phyloP scores from a whole-genome alignment of 2,113 vertebrate species.

The Rhabdornis inornatus region DNA sequence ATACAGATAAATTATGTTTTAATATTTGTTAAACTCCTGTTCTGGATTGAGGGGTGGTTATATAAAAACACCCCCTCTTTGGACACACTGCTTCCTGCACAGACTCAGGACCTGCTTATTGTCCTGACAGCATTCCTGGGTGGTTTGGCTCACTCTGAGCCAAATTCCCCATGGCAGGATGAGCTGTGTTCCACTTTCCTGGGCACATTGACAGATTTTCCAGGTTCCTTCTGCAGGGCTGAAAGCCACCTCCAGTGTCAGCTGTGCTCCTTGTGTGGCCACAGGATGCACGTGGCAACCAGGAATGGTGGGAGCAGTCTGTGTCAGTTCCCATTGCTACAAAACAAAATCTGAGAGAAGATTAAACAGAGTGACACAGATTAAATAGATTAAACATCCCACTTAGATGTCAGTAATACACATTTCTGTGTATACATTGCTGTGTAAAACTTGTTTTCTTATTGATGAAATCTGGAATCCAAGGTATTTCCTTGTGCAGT shows the following conservation, averaged over 20 bases:
- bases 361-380: background rate
- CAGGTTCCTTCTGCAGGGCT: background rate
- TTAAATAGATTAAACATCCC: background rate
- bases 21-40: background rate
- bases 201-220: background rate
- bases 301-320: background rate
- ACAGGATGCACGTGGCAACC: fast-evolving
- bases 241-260: background rate
- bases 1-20: background rate
- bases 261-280: background rate
- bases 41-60: background rate
- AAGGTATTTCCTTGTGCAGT: background rate
- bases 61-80: background rate
- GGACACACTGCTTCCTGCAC: background rate
- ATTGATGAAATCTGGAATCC: background rate
- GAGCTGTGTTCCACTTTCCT: background rate
- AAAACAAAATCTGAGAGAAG: background rate
- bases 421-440: too few species aligned
- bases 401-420: background rate
- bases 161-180: background rate
- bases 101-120: background rate
- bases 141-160: background rate
- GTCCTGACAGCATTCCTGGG: background rate
- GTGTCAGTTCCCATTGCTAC: background rate
- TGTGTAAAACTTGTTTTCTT: background rate